Percentiles rank a stretch among this genome's conserved stretches.
Evolutionary conservation across 2,797 vertebrate species (phyloP).

Genomic region (Xiphorhynchus erythropygius): DNA sequence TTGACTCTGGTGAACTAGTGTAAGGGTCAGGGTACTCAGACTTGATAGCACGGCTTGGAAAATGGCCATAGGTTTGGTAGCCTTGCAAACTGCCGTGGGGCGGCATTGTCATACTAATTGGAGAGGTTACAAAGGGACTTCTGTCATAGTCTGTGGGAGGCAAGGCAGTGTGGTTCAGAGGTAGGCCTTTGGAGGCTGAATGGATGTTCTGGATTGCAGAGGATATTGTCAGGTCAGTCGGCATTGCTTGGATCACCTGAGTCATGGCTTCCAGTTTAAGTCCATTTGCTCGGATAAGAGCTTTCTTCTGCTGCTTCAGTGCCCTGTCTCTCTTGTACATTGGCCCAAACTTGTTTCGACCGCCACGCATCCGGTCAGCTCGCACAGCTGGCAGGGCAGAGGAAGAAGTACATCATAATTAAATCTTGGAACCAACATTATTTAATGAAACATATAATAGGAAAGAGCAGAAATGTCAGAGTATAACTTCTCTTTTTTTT

Average conservation of each 20-base stretch:
- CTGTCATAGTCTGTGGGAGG: conserved; percentile 96
- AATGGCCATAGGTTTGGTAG: conserved; percentile 94
- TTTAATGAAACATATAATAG: not conserved
- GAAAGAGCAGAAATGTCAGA: not conserved
- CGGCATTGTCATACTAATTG: conserved; percentile 97
- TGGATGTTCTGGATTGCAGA: conserved; percentile 98
- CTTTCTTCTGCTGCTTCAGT: conserved; percentile 97
- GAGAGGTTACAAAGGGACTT: conserved; percentile 95
- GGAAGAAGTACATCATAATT: not conserved
- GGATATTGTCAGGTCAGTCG: conserved; percentile 94
- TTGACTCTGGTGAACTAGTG: conserved; percentile 94
- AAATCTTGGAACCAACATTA: not conserved
- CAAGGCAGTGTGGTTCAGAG: conserved; percentile 93
- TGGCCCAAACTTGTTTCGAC: conserved; percentile 97
- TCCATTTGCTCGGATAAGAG: conserved; percentile 96
- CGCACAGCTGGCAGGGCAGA: conserved; percentile 84
- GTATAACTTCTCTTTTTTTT: not conserved
- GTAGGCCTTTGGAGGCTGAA: conserved; percentile 94
- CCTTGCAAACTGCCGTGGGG: conserved; percentile 93
- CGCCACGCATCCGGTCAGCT: conserved; percentile 96
- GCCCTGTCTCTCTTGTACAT: conserved; percentile 99
- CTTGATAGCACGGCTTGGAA: conserved; percentile 96
- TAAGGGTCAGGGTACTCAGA: conserved; percentile 98
- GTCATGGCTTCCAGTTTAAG: conserved; percentile 98
- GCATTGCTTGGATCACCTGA: conserved; percentile 96